Percentiles rank a stretch among this genome's conserved stretches.
These are phyloP conservation scores for Camelus bactrianus DNA, from an alignment of 2,113 vertebrate species.

Conservation along the genomic window DNA sequence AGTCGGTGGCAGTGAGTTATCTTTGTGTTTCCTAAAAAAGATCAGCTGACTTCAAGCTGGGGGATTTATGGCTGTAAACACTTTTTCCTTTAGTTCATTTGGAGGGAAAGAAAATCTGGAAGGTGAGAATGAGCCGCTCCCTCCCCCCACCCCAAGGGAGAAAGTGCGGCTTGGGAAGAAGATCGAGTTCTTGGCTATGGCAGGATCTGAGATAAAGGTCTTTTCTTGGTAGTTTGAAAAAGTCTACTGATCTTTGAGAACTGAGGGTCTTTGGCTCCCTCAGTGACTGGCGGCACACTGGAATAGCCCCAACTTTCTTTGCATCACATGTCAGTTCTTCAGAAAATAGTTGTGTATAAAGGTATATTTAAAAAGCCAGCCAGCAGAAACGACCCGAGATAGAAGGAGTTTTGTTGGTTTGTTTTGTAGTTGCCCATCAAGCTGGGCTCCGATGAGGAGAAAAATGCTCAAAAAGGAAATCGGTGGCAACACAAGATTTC, in stretches of 20 bases:
- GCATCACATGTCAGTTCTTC: neutral
- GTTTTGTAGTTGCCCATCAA: slow-evolving; percentile 5
- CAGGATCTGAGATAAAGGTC: neutral
- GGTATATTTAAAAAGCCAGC: neutral
- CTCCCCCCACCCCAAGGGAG: neutral
- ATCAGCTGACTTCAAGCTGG: slow-evolving; percentile 48
- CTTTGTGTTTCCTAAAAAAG: slow-evolving; percentile 63
- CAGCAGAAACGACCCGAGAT: neutral
- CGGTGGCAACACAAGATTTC: neutral
- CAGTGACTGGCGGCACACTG: slow-evolving; percentile 1
- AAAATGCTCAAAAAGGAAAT: slow-evolving; percentile 12
- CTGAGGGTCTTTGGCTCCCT: neutral
- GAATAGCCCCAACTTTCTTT: neutral
- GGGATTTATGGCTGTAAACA: neutral
- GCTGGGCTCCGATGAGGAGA: neutral
- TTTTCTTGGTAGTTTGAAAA: neutral
- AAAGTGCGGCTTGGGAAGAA: neutral
- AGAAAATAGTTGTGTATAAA: slow-evolving; percentile 21
- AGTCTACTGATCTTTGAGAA: slow-evolving; percentile 4
- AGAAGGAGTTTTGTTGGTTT: slow-evolving; percentile 29
- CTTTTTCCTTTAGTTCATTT: slow-evolving; percentile 24
- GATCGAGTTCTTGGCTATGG: neutral
- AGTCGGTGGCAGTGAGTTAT: slow-evolving; percentile 56
- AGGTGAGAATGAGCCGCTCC: neutral
- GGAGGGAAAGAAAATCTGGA: slow-evolving; percentile 18